Base-by-base conservation (phyloP, 1,140 invertebrate genomes). In the Zaprionus ornatus region DNA sequence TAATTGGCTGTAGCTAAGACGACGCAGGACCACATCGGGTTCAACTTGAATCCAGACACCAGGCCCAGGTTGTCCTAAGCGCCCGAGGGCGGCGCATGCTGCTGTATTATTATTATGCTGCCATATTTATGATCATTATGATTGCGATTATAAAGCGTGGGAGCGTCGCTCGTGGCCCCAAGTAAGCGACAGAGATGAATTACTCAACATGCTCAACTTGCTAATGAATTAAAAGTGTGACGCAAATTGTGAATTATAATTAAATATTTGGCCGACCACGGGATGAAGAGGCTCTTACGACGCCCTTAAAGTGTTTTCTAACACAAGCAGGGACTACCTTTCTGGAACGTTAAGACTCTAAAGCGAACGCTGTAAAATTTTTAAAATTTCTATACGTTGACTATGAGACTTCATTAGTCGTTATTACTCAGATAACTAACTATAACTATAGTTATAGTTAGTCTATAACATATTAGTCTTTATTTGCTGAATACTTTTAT, bases 1-100 rank as follows among this genome's bases (percentile, higher is more conserved):
- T 87, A 87, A 87, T 87, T 83, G 82, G 77, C 74, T 74, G 63
- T 79, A 57, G 50, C 62, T 29, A 64, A 64, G 40, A 70, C 23
- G 61, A 69, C 42, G 23, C 42, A 61, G 21, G 12, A 40, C 21
- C 37, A 17, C 52, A 50, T 32, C 1, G 19, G 19, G 19, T 57
- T 32, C 52, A 55, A 55, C 52, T 17, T 55, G 52, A n/a, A 45
- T 17, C 7, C 40, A n/a, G 40, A 7, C n/a, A 7, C n/a, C 7
- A 40, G 37, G 4, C 15, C 15, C 37, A 40, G 13, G 3, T 13
- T 40, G 37, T 1, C 37, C 37, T 40, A 40, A 40, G 15, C 13
- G 37, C 13, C 35, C 32, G 10, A 40, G 35, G 17, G 17, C 12
- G 13, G 17, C 45, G 17, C 59, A 19, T n/a, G 12, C 9, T 19